Evolutionary conservation across 30 jellyfish, hydroid and myxozoan species (phyloP).

Genomic region (Aurelia aurita): DNA sequence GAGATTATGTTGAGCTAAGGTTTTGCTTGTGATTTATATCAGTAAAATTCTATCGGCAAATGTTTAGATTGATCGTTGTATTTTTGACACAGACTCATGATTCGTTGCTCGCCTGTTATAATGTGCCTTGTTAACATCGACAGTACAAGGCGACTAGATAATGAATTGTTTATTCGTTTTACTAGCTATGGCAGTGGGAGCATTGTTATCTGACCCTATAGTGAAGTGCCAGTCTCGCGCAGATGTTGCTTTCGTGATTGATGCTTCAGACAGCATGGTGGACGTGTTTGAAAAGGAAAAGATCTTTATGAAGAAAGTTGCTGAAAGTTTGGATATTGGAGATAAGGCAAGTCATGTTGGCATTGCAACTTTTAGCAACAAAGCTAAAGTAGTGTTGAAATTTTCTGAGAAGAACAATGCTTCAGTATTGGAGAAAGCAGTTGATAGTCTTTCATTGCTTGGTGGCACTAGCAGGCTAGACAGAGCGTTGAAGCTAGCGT

Average conservation of each 20-base stretch:
- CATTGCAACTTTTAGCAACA: conserved; percentile 13
- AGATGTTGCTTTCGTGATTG: conserved; percentile 35
- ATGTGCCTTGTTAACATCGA: too few species aligned
- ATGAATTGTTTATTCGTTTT: too few species aligned
- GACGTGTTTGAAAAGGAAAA: neutral
- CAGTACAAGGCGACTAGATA: too few species aligned
- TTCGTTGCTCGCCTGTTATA: neutral
- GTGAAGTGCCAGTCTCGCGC: conserved; percentile 5
- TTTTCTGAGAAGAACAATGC: conserved; percentile 23
- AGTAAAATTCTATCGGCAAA: too few species aligned
- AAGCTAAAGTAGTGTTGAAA: conserved; percentile 28
- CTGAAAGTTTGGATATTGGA: neutral
- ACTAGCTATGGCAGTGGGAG: too few species aligned
- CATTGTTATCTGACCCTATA: too few species aligned
- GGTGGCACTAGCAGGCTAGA: conserved; percentile 42
- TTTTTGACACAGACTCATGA: too few species aligned
- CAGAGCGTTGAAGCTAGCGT: conserved; percentile 41
- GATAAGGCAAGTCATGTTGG: conserved; percentile 30
- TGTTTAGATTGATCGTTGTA: too few species aligned
- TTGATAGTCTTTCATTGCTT: conserved; percentile 25
- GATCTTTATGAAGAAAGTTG: neutral
- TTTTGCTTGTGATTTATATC: too few species aligned
- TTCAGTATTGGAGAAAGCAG: conserved; percentile 33
- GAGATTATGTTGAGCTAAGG: too few species aligned
- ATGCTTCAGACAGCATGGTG: conserved; percentile 42